Base-by-base conservation (phyloP, 2,888 invertebrate genomes). In the Punctoribates punctum region DNA sequence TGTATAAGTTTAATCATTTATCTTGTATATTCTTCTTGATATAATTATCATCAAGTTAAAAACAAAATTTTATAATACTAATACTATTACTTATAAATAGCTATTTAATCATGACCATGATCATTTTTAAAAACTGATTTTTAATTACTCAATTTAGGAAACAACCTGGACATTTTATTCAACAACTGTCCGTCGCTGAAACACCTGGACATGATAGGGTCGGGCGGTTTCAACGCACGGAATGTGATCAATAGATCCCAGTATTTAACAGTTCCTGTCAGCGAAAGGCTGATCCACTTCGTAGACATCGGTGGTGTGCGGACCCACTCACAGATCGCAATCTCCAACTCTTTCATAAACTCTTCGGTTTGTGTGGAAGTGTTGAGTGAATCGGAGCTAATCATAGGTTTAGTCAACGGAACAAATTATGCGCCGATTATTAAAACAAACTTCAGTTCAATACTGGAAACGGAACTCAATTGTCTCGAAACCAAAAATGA, bases 371-470 rank as follows among this genome's bases (percentile, higher is more conserved):
- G 67, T 67, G 67, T 67, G 38, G 67, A 67, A 38, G 67, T 67
- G 67, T 67, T 67, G 38, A n/a, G n/a, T 29, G 67, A 67, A 29
- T 67, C 67, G n/a, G 67, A 67, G 20, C 34, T 67, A 9, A 38
- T 67, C 25, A 15, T 67, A 9, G 34, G 67, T 67, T 38, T 67
- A 38, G 38, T 67, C 34, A 67, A 67, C 34, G 67, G 67, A 29
- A 67, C 67, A 27, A 38, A 67, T 34, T 67, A n/a, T 67, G 67
- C 67, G 67, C 67, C 67, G n/a, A 67, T 67, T n/a, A 67, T 67
- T 38, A 67, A 67, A 38, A 34, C 67, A 38, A 67, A 38, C n/a
- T 67, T 67, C 67, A 67, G 67, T 38, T 67, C 67, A 67, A 67
- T 67, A 17, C 15, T 67, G 5, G 67, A 67, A 38, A 20, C 34